phyloP scores from a whole-genome alignment of 1,140 invertebrate species.

The Pseudomyrmex concolor region DNA sequence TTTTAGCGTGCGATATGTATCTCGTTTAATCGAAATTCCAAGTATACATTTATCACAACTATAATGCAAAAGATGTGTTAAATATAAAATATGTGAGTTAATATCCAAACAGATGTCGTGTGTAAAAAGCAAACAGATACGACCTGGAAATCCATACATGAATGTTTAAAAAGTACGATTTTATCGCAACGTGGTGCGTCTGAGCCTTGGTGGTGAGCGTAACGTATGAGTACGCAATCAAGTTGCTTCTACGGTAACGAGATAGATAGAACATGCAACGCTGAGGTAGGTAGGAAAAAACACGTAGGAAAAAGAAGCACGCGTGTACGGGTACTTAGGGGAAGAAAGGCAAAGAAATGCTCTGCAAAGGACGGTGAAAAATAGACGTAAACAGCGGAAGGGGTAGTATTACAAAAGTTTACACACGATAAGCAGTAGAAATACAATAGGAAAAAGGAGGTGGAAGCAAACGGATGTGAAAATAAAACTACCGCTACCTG shows the following conservation, averaged over 20 bases:
- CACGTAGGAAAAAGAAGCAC: not conserved
- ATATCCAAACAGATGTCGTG: not conserved
- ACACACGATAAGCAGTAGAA: conserved; percentile 28
- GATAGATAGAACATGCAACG: conserved; percentile 49
- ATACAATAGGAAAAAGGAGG: not conserved
- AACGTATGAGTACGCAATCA: conserved; percentile 58
- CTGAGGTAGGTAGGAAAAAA: not conserved
- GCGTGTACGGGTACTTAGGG: too few relatives aligned
- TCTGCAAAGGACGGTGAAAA: conserved; percentile 43
- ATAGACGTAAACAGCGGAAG: conserved; percentile 45
- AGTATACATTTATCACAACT: not conserved
- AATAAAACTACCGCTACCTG: not conserved
- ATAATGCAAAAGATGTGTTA: not conserved
- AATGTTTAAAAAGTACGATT: conserved; percentile 29
- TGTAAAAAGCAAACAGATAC: not conserved
- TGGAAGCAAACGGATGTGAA: not conserved
- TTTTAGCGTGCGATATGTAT: not conserved
- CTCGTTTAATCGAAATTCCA: not conserved
- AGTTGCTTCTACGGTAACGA: conserved; percentile 60
- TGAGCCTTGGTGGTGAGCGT: conserved; percentile 1
- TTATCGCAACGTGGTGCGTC: not conserved
- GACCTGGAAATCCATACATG: not conserved
- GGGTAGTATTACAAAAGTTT: not conserved
- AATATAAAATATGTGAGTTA: not conserved
- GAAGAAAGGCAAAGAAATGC: not conserved